Conservation (phyloP, 2,797 vertebrate species). For the Coluber constrictor region DNA sequence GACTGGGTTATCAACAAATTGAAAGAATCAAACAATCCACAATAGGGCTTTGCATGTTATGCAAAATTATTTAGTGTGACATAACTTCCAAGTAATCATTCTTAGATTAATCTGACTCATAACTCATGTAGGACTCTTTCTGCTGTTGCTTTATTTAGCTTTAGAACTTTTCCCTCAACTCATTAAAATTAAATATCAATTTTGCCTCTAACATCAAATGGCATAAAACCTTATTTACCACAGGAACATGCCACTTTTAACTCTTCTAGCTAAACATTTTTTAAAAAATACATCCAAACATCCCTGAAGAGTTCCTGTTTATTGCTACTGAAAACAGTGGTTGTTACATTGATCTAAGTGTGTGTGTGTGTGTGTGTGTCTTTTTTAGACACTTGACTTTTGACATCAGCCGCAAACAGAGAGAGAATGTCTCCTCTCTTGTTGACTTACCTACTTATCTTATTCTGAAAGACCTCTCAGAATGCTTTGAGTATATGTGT, state of each 20-base stretch:
- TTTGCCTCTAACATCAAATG: conserved; percentile 21
- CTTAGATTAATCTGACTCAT: not conserved
- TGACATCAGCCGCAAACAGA: conserved; percentile 51
- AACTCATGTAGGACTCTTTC: not conserved
- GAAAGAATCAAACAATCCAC: not conserved
- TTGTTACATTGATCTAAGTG: conserved; percentile 10
- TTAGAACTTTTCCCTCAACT: not conserved
- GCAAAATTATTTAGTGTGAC: not conserved
- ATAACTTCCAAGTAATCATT: not conserved
- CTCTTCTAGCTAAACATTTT: not conserved
- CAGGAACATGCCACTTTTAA: not conserved
- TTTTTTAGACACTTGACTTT: conserved; percentile 55
- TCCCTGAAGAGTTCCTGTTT: not conserved
- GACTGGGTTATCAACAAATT: not conserved
- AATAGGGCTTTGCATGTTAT: not conserved
- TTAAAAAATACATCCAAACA: not conserved
- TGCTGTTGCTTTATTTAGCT: not conserved
- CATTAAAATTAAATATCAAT: not conserved
- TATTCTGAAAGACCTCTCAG: conserved; percentile 43
- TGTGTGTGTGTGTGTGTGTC: not conserved
- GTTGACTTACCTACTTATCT: conserved; percentile 39
- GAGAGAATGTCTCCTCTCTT: conserved; percentile 33
- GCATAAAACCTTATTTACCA: not conserved
- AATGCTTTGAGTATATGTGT: conserved; percentile 46
- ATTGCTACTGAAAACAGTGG: not conserved